A percentile compares a stretch with the other conserved stretches of the same genome.
Evolutionary conservation across 2,888 invertebrate genomes (phyloP).

Genomic region (Lagria hirta): DNA sequence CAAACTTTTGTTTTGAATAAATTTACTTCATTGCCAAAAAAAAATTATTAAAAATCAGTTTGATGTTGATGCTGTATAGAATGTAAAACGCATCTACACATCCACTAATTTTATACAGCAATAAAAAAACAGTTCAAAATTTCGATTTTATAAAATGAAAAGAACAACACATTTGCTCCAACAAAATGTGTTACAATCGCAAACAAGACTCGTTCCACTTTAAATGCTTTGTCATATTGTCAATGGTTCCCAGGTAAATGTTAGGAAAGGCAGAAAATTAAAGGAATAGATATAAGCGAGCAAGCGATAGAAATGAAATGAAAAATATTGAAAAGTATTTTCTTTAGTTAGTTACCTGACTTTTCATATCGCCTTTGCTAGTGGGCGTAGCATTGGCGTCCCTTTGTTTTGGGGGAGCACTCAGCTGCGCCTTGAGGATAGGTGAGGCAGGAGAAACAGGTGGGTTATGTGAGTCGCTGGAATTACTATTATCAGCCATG

Average conservation of each 20-base stretch:
- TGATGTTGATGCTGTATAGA: no score
- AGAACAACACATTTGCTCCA: no score
- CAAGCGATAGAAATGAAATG: constrained; percentile 18
- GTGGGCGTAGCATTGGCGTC: constrained; percentile 47
- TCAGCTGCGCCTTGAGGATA: constrained; percentile 82
- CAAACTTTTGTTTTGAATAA: no score
- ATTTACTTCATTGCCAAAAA: no score
- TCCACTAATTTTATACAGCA: no score
- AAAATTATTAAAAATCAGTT: no score
- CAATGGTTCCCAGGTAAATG: constrained; percentile 5
- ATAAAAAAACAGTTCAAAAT: constrained; percentile 1
- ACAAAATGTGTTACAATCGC: no score
- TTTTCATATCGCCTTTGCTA: constrained; percentile 54
- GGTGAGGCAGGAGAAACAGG: constrained; percentile 69
- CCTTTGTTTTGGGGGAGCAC: constrained; percentile 64
- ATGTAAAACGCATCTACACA: no score
- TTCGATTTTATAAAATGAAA: no score
- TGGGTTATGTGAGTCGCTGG: constrained; percentile 36
- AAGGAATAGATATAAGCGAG: constrained; percentile 12
- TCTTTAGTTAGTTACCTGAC: constrained; percentile 57
- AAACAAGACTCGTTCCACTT: no score
- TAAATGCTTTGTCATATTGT: constrained; percentile 1
- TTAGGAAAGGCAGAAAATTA: constrained; percentile 22
- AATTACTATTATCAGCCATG: constrained; percentile 24
- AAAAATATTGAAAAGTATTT: constrained; percentile 12